A percentile compares a stretch with the other conserved stretches of the same genome.
Conservation (phyloP, 2,113 vertebrate genomes). For the Bucco capensis region DNA sequence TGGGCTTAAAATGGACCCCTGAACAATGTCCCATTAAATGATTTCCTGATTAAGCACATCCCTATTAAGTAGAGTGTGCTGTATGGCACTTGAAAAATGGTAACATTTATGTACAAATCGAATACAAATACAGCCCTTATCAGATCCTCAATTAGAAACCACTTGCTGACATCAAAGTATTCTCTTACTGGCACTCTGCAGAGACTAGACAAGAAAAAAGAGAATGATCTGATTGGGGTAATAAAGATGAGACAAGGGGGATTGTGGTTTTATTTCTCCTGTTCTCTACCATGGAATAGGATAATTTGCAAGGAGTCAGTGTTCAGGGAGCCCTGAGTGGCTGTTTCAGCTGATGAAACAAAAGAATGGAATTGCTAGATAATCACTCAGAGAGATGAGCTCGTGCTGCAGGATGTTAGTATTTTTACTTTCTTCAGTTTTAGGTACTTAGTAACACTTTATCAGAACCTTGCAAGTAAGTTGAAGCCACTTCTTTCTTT, state of each 20-base stretch:
- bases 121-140: slow-evolving; percentile 44
- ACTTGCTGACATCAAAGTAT: slow-evolving; percentile 26
- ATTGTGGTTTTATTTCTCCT: background rate
- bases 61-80: slow-evolving; percentile 26
- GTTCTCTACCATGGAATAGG: background rate
- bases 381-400: background rate
- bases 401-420: background rate
- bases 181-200: background rate
- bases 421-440: background rate
- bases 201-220: background rate
- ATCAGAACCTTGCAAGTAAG: background rate
- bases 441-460: background rate
- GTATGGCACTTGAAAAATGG: slow-evolving; percentile 20
- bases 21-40: slow-evolving; percentile 44
- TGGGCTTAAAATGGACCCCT: slow-evolving; percentile 7
- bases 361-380: background rate
- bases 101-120: slow-evolving; percentile 20
- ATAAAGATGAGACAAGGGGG: background rate
- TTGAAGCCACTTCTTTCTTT: background rate
- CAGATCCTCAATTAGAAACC: slow-evolving; percentile 18
- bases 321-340: background rate
- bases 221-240: background rate
- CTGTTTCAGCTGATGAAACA: slow-evolving; percentile 9
- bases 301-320: background rate
- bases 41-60: slow-evolving; percentile 57